Evolutionary conservation across 2,888 invertebrate genomes (phyloP).

Genomic region (Eumerus sabulonum): DNA sequence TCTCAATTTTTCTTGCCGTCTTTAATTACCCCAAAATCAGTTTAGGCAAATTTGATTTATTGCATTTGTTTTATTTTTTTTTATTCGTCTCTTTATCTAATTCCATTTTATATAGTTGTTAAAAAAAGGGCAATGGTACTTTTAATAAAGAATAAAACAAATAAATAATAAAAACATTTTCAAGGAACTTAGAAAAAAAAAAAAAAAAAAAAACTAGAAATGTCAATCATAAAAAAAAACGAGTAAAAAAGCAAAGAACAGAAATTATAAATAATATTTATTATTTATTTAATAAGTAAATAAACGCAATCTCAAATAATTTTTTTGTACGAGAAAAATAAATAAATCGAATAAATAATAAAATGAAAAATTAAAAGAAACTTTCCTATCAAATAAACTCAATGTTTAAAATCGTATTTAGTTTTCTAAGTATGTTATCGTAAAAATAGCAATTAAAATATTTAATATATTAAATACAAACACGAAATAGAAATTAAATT

Average conservation of each 20-base stretch:
- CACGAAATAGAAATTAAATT: slow-evolving; percentile 40
- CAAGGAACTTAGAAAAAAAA: slow-evolving; percentile 48
- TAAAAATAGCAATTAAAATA: slow-evolving; percentile 42
- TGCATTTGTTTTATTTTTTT: slow-evolving; percentile 9
- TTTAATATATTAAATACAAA: slow-evolving; percentile 33
- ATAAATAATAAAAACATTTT: slow-evolving; percentile 39
- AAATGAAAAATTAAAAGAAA: slow-evolving; percentile 12
- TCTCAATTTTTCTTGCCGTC: too few species aligned
- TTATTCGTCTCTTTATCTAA: slow-evolving; percentile 40
- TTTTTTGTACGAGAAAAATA: slow-evolving; percentile 48
- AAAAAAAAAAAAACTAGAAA: slow-evolving; percentile 10
- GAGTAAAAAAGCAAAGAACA: slow-evolving; percentile 56
- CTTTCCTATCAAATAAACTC: slow-evolving; percentile 54
- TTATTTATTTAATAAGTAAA: slow-evolving; percentile 30
- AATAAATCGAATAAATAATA: slow-evolving; percentile 20
- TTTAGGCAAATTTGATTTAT: not conserved
- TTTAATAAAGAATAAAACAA: slow-evolving; percentile 42
- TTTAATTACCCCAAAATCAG: not conserved
- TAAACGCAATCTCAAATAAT: slow-evolving; percentile 2
- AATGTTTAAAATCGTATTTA: slow-evolving; percentile 49
- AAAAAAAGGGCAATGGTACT: slow-evolving; percentile 57
- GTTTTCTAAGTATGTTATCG: slow-evolving; percentile 60
- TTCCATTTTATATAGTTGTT: slow-evolving; percentile 35
- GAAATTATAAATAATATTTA: too few species aligned
- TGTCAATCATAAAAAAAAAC: slow-evolving; percentile 27